Base-by-base conservation (phyloP, 2,888 invertebrate genomes). In the Hofmannophila pseudospretella region DNA sequence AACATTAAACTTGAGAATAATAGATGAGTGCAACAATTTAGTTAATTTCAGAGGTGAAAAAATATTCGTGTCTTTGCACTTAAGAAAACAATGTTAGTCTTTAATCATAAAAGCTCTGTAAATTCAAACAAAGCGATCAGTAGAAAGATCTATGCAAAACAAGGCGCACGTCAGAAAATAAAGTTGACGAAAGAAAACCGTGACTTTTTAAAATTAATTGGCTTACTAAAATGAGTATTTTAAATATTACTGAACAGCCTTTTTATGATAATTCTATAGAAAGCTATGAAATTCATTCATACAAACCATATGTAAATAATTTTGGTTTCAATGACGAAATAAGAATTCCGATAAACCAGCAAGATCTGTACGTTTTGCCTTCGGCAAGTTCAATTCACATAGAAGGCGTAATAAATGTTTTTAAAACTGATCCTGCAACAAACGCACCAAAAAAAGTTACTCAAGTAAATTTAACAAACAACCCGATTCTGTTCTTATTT, bases 271-370 rank as follows among this genome's bases (percentile, higher is more conserved):
- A 45, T 27, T 43, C 45, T 10, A 45, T 45, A n/a, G 42, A 41
- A 25, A 42, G 44, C 29, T 40, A 42, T 42, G 48, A 48, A 36
- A 38, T 45, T 3, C 45, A 45, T 39, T 34, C 40, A 1, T 45
- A 48, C 13, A 44, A 40, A 12, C 42, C 45, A 5, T 45, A 43
- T 10, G 39, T 36, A 10, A 34, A 22, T 33, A 38, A 31, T 26
- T 42, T 32, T 29, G 37, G 34, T 2, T 38, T 32, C 20, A 47
- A 47, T 34, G 47, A 49, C 41, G 47, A 51, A 36, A 48, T 51
- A 3, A 28, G 48, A 14, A 51, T 48, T 30, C 39, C 2, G 36
- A 39, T 33, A 34, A 8, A 23, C 8, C n/a, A n/a, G 5, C 19
- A 23, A 23, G n/a, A 8, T 41, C 8, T 42, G n/a, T 46, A 47